Base-by-base conservation (phyloP, 2,113 vertebrate species). In the Xiphorhynchus elegans region DNA sequence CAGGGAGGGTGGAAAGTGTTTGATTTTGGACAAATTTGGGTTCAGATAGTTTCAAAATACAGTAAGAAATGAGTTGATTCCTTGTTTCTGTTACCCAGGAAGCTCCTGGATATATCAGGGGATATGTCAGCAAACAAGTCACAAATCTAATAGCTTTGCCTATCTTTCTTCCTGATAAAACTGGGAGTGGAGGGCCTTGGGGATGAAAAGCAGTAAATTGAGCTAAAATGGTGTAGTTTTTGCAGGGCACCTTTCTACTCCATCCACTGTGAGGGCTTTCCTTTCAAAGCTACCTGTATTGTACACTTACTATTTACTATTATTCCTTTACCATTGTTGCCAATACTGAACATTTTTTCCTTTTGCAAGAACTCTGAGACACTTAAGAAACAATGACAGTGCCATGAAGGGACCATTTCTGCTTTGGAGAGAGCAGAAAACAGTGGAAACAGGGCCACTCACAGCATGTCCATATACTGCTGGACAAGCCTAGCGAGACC, bases 401-500 rank as follows among this genome's bases (percentile, higher is more conserved):
- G 23, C 47, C 60, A 70, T 59, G 50, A 80, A 73, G 9, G 24
- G 66, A 40, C 46, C 3, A 2, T 39, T 81, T 84, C 42, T 91
- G 39, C 14, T 77, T 49, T 60, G 42, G 47, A 47, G 76, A 80
- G 53, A 67, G 35, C 35, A n/a, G n/a, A n/a, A n/a, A n/a, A n/a
- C n/a, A 25, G 49, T 72, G 63, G 53, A 76, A 82, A 31, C 10
- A 52, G 23, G n/a, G 49, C 59, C 59, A 52, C 52, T 84, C 66
- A 52, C 84, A 95, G 63, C 70, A 72, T 72, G 7, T 28, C 70
- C 64, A 28, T 74, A 23, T 53, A 76, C 39, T 84, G n/a, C 49
- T 2, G 47, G 53, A 70, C 87, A 68, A 81, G 83, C 69, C 95
- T 96, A 75, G 92, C 3, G 75, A 97, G 91, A 95, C 70, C 9